Conservation (phyloP, 2,113 vertebrate genomes). For the Callopanchax toddi region DNA sequence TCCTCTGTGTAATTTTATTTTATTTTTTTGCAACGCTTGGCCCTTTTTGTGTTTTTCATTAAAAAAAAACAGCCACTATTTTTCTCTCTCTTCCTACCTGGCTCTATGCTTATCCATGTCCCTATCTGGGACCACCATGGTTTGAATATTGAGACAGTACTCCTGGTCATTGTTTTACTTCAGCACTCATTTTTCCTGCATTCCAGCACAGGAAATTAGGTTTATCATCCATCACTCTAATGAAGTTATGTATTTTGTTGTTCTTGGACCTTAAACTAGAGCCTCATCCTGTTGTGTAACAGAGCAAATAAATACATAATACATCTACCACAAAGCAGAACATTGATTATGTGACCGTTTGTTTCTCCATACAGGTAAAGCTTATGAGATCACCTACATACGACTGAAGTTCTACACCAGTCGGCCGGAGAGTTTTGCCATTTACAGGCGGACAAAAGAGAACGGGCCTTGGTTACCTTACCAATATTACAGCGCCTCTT, state of each 20-base stretch:
- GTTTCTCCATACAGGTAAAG: conserved; percentile 85
- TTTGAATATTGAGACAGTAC: conserved; percentile 59
- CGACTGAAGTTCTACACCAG: conserved; percentile 94
- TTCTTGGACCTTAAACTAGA: conserved; percentile 39
- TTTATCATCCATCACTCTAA: conserved; percentile 34
- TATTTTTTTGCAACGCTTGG: conserved; percentile 6
- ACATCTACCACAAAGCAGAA: conserved; percentile 3
- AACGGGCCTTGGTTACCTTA: conserved; percentile 88
- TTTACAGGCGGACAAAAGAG: conserved; percentile 84
- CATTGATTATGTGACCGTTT: conserved; percentile 18
- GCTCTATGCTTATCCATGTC: too few species aligned
- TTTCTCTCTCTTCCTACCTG: conserved; percentile 41
- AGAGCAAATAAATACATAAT: conserved; percentile 12
- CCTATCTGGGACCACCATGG: conserved; percentile 37
- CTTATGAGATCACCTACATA: conserved; percentile 95
- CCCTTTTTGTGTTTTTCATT: background rate
- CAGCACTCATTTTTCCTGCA: conserved; percentile 55
- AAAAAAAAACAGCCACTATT: background rate
- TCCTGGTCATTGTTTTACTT: conserved; percentile 43
- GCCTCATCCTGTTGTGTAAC: conserved; percentile 32
- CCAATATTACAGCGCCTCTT: conserved; percentile 94
- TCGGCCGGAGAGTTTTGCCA: conserved; percentile 93
- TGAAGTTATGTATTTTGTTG: conserved; percentile 45
- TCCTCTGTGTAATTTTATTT: background rate
- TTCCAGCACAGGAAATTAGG: conserved; percentile 53